Conservation (phyloP, 2,797 vertebrate species). For the Mormyrops boulengeri region DNA sequence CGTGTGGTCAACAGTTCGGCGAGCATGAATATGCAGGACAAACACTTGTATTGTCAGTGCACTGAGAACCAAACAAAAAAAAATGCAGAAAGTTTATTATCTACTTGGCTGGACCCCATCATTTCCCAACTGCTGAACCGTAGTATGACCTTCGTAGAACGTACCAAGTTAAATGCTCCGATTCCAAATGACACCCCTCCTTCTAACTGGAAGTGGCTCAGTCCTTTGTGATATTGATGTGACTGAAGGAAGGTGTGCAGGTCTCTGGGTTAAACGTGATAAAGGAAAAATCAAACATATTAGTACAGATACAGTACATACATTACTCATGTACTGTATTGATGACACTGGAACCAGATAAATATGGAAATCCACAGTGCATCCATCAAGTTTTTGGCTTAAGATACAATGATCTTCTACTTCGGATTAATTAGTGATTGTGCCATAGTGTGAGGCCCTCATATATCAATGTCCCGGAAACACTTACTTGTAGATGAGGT, state of each 20-base stretch:
- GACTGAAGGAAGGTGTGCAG: slow-evolving; percentile 39
- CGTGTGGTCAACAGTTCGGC: neutral
- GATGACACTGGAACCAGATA: neutral
- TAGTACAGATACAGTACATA: neutral
- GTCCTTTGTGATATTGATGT: slow-evolving; percentile 28
- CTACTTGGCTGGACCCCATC: neutral
- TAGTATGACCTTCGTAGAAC: neutral
- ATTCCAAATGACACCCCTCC: slow-evolving; percentile 45
- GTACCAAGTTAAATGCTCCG: slow-evolving; percentile 49
- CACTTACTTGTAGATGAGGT: slow-evolving; percentile 49
- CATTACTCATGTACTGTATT: neutral
- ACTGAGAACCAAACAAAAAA: neutral
- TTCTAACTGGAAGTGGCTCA: slow-evolving; percentile 39
- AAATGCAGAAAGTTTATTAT: neutral
- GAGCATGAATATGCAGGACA: neutral
- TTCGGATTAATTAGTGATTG: neutral
- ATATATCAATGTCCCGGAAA: neutral
- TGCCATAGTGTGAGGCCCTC: neutral
- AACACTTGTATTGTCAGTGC: neutral
- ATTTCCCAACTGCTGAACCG: neutral
- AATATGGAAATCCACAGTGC: neutral
- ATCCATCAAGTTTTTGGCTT: neutral
- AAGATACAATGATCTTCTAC: neutral
- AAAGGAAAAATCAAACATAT: neutral
- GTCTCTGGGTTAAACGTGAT: slow-evolving; percentile 30